Evolutionary conservation across 2,888 invertebrate species (phyloP).

Genomic region (Campoletis raptor): DNA sequence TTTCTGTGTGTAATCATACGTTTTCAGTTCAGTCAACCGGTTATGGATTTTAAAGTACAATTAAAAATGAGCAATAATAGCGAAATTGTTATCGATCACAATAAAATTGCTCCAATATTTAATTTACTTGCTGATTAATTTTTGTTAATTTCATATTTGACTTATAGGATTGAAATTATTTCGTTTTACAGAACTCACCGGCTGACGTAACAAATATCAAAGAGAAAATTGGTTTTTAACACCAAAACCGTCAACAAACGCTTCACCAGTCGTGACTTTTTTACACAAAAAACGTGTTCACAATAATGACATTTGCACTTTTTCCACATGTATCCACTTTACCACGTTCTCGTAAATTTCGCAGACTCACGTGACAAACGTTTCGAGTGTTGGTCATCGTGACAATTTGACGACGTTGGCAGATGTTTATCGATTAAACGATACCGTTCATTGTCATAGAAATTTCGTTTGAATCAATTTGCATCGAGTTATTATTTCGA

Average conservation of each 20-base stretch:
- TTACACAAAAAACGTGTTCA: slow-evolving; percentile 70
- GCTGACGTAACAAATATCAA: not conserved
- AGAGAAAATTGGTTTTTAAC: slow-evolving; percentile 6
- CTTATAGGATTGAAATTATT: not conserved
- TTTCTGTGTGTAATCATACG: too few relatives aligned
- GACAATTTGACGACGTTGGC: not conserved
- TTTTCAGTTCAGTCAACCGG: too few relatives aligned
- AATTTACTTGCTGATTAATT: not conserved
- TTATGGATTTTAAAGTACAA: too few relatives aligned
- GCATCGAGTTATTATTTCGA: not conserved
- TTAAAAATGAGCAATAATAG: not conserved
- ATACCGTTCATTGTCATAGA: not conserved
- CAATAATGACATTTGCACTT: slow-evolving; percentile 70
- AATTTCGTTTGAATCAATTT: slow-evolving; percentile 12
- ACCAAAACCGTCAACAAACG: slow-evolving; percentile 68
- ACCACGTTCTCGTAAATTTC: not conserved
- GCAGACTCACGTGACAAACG: not conserved
- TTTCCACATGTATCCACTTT: slow-evolving; percentile 62
- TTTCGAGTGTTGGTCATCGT: not conserved
- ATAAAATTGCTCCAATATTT: not conserved
- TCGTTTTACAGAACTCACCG: not conserved
- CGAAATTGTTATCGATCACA: not conserved
- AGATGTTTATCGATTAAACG: not conserved
- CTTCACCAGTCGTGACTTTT: slow-evolving; percentile 71
- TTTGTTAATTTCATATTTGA: not conserved